A percentile compares a stretch with the other conserved stretches of the same genome.
Evolutionary conservation across 2,888 invertebrate genomes (phyloP).

Genomic region (Diarsia mendica): DNA sequence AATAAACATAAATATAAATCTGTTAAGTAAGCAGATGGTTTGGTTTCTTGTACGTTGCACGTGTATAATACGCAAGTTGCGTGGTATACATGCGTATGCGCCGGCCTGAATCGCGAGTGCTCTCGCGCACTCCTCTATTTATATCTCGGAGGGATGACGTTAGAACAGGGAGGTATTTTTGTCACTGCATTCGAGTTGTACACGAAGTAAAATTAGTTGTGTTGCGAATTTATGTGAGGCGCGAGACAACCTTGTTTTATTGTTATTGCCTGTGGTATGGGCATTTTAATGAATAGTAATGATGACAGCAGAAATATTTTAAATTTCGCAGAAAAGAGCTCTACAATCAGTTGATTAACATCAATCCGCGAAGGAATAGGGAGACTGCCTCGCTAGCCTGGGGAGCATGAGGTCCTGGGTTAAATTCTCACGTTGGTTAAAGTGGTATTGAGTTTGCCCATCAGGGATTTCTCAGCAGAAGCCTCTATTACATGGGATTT

Average conservation of each 20-base stretch:
- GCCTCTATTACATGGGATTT: no score
- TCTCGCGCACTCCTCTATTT: constrained; percentile 74
- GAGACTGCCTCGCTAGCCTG: no score
- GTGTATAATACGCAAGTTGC: constrained; percentile 68
- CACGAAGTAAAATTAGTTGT: constrained; percentile 53
- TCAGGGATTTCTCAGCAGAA: no score
- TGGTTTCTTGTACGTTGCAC: constrained; percentile 61
- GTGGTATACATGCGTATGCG: constrained; percentile 70
- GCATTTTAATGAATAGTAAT: constrained; percentile 22
- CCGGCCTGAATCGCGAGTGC: constrained; percentile 82
- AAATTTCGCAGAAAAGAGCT: not conserved
- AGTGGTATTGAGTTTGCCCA: no score
- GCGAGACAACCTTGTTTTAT: constrained; percentile 33
- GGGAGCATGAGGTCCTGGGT: no score
- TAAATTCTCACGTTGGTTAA: no score
- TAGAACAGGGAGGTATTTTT: constrained; percentile 75
- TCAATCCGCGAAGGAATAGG: no score
- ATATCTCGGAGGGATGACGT: constrained; percentile 80
- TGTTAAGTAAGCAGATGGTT: constrained; percentile 61
- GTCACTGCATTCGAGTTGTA: constrained; percentile 62
- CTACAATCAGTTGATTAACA: not conserved
- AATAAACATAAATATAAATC: constrained; percentile 62
- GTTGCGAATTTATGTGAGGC: constrained; percentile 46
- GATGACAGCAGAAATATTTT: constrained; percentile 5
- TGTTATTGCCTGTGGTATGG: constrained; percentile 10